Base-by-base conservation (phyloP, 2,888 invertebrate genomes). In the Troides oblongomaculatus region DNA sequence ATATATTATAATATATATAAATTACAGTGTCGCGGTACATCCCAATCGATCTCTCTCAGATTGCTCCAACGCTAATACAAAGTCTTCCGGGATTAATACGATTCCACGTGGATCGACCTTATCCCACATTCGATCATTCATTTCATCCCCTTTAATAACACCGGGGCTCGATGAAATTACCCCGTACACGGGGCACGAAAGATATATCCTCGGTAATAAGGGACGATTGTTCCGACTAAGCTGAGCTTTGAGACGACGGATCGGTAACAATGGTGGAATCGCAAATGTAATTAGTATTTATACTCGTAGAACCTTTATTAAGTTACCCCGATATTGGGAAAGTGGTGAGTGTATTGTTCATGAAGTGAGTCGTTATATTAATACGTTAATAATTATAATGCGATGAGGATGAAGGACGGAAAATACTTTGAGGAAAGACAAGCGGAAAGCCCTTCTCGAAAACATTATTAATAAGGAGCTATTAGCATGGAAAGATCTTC, bases 181-280 rank as follows among this genome's bases (percentile, higher is more conserved):
- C 64, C 56, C 71, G 53, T 64, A 66, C 62, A 66, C 46, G 63
- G 63, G 53, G 46, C 53, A 62, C 62, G 62, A 58, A 73, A 72
- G 74, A 75, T 74, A 76, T 75, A 77, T 77, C 73, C 68, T 66
- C 73, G 50, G 72, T 79, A 80, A 79, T 79, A 77, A 76, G 75
- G 76, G 74, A 74, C 76, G 77, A 81, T 77, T 76, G 78, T 79
- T 76, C 76, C 73, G 71, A 71, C 74, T 75, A 74, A 76, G 76
- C 74, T 70, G 69, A 72, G 68, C 70, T 73, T 70, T 67, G 66
- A 68, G 72, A 72, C 56, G 18, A 73, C 72, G 74, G 74, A 76
- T 74, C 73, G 66, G 70, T 69, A 70, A 73, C 74, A 75, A 75
- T 74, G 69, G 74, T 66, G 69, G 39, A 64, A 65, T 73, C 71